A percentile compares a stretch with the other conserved stretches of the same genome.
Conservation (phyloP, 2,113 vertebrate species). For the Etia nguti region DNA sequence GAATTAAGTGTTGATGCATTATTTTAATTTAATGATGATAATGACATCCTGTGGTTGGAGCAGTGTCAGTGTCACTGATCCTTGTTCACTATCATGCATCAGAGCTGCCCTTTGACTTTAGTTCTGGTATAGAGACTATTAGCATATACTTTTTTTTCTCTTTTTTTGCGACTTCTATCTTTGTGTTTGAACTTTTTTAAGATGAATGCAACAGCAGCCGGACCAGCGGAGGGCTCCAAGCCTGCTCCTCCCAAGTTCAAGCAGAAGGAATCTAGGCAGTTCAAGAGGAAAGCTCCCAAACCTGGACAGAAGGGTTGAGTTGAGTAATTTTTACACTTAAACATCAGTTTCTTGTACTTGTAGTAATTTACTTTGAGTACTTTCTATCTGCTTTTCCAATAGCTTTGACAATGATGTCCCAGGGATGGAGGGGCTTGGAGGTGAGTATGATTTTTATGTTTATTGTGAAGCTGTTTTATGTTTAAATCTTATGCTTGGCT, state of each 20-base stretch:
- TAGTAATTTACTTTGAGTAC: neutral
- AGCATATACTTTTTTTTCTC: too few species aligned
- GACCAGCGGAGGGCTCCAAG: constrained; percentile 42
- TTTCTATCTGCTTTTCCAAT: neutral
- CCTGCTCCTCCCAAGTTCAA: constrained; percentile 81
- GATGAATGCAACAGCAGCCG: constrained; percentile 22
- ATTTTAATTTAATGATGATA: neutral
- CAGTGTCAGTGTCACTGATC: neutral
- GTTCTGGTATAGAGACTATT: neutral
- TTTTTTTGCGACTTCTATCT: too few species aligned
- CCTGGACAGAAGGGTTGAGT: constrained; percentile 83
- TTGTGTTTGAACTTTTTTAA: neutral
- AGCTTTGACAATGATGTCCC: constrained; percentile 81
- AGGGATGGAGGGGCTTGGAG: constrained; percentile 84
- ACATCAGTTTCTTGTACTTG: neutral
- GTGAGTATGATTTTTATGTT: constrained; percentile 44
- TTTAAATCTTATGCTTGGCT: constrained; percentile 33
- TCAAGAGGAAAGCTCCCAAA: constrained; percentile 91
- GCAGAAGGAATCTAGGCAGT: constrained; percentile 82
- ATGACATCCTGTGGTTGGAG: neutral
- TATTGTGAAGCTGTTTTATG: neutral
- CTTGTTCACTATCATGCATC: neutral
- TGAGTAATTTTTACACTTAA: fast-evolving
- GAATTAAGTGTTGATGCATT: too few species aligned
- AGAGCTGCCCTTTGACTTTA: neutral